These are phyloP conservation scores for Acrobasis suavella DNA, from an alignment of 2,888 invertebrate species.

Conservation along the genomic window DNA sequence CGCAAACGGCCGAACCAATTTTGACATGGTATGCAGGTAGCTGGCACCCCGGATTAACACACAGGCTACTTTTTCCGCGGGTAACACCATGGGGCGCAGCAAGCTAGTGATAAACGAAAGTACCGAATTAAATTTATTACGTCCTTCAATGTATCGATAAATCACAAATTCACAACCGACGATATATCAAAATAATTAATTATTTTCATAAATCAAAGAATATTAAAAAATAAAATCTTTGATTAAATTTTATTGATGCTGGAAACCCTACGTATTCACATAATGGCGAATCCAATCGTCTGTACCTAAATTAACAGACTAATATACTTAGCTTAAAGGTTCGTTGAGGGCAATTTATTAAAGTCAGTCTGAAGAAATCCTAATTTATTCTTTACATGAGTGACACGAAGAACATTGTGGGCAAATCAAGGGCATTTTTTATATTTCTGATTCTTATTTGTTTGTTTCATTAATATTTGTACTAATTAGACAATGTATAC, in stretches of 20 bases:
- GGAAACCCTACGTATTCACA: not conserved
- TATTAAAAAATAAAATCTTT: not conserved
- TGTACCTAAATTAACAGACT: not conserved
- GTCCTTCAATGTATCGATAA: too few relatives aligned
- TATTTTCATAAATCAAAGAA: not conserved
- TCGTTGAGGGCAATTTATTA: not conserved
- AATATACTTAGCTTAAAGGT: not conserved
- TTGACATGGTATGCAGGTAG: too few relatives aligned
- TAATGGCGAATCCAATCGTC: not conserved
- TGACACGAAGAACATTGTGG: not conserved
- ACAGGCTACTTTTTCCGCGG: too few relatives aligned
- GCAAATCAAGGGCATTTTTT: not conserved
- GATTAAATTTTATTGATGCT: not conserved
- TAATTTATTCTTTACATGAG: not conserved
- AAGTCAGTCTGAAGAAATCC: not conserved
- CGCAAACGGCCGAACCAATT: too few relatives aligned
- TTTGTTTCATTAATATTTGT: too few relatives aligned
- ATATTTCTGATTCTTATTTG: not conserved
- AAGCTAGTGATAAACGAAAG: too few relatives aligned
- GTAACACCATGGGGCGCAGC: too few relatives aligned
- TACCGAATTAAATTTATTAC: too few relatives aligned
- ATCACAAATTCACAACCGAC: too few relatives aligned
- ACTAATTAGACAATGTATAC: too few relatives aligned
- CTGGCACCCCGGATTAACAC: too few relatives aligned
- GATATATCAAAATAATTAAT: not conserved